A percentile compares a stretch with the other conserved stretches of the same genome.
Conservation (phyloP, 2,113 vertebrate species). For the Maccullochella peelii region DNA sequence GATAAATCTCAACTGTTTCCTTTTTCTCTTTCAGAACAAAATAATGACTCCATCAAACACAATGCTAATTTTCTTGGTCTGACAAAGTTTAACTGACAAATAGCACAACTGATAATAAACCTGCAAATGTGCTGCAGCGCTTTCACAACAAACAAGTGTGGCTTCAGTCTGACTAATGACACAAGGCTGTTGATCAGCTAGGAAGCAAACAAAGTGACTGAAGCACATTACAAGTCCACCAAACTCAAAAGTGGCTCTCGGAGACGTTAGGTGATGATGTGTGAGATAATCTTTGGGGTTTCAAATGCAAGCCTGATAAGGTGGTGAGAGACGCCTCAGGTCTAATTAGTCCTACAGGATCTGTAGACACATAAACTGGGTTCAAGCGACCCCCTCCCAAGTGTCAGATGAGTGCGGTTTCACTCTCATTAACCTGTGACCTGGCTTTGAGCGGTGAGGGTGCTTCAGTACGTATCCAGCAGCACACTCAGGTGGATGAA, state of each 20-base stretch:
- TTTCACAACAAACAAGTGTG: constrained; percentile 34
- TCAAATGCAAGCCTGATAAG: constrained; percentile 17
- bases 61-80: constrained; percentile 15
- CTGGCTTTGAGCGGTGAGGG: constrained; percentile 11
- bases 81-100: constrained; percentile 44
- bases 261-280: constrained; percentile 31
- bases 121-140: constrained; percentile 15
- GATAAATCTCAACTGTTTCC: constrained; percentile 11
- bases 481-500: background rate
- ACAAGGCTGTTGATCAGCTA: constrained; percentile 17
- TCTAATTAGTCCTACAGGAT: constrained; percentile 59
- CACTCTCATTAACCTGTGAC: constrained; percentile 48
- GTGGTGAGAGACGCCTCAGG: constrained; percentile 20
- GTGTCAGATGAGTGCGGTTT: constrained; percentile 13
- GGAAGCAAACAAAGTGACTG: constrained; percentile 35
- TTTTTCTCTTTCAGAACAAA: constrained; percentile 23
- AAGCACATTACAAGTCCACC: background rate
- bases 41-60: constrained; percentile 49
- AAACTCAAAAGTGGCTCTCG: constrained; percentile 2
- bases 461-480: background rate
- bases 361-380: constrained; percentile 34
- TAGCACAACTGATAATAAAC: constrained; percentile 23
- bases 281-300: constrained; percentile 8
- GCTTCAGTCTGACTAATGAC: constrained; percentile 36
- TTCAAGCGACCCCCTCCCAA: background rate